phyloP scores from a whole-genome alignment of 2,797 vertebrate species.

The Chloroceryle inda region DNA sequence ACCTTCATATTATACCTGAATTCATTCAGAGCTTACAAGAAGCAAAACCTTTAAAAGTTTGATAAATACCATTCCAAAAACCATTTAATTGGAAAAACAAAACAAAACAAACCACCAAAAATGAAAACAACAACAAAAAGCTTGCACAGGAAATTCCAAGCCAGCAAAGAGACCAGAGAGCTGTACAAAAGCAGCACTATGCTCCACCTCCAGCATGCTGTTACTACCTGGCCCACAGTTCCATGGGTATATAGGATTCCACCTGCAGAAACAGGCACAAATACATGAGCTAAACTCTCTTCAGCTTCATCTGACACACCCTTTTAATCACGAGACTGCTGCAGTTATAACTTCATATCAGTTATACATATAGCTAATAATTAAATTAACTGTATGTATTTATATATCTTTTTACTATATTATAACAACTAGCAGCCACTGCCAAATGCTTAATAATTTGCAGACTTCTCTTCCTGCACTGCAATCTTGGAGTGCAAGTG shows the following conservation, averaged over 20 bases:
- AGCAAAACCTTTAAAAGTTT: not conserved
- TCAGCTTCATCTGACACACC: slow-evolving; percentile 24
- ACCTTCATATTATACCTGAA: not conserved
- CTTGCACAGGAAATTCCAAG: not conserved
- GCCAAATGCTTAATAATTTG: slow-evolving; percentile 46
- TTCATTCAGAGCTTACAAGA: not conserved
- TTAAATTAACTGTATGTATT: no score
- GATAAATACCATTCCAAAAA: not conserved
- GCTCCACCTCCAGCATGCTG: not conserved
- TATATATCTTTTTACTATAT: no score
- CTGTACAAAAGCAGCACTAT: not conserved
- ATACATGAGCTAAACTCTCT: not conserved
- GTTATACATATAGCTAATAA: no score
- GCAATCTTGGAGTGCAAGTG: not conserved
- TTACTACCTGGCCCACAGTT: not conserved
- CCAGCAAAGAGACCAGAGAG: not conserved
- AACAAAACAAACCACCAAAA: no score
- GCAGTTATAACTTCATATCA: slow-evolving; percentile 25
- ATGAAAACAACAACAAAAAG: not conserved
- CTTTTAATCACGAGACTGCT: not conserved
- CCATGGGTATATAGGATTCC: accelerated
- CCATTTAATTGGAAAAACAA: not conserved
- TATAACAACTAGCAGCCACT: slow-evolving; percentile 2
- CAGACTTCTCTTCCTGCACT: not conserved
- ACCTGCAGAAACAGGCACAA: not conserved